Conservation (phyloP, 1,140 invertebrate genomes). For the Dinoponera quadriceps region DNA sequence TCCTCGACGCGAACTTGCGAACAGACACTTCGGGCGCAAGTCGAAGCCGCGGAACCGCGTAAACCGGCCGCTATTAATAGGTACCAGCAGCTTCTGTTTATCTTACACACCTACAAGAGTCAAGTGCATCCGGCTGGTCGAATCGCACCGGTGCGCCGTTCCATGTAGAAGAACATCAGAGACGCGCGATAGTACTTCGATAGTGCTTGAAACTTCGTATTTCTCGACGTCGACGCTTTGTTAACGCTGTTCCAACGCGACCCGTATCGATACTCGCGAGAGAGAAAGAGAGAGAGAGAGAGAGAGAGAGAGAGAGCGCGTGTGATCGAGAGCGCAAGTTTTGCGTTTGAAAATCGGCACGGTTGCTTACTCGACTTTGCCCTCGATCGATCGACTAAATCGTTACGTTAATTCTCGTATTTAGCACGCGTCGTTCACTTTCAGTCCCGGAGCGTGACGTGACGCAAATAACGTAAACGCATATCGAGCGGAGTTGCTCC, state of each 20-base stretch:
- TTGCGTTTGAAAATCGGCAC: not conserved
- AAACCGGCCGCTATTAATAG: slow-evolving; percentile 73
- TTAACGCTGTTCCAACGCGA: not conserved
- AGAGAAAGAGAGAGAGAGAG: not conserved
- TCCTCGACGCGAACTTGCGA: slow-evolving; percentile 48
- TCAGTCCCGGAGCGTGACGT: not conserved
- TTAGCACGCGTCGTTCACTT: slow-evolving; percentile 10
- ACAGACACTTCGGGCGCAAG: slow-evolving; percentile 14
- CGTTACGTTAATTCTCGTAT: not conserved
- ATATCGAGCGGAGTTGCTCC: not conserved
- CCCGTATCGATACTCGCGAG: not conserved
- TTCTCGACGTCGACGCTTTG: not conserved
- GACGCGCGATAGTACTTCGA: not conserved
- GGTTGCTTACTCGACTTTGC: not conserved
- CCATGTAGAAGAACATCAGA: not conserved
- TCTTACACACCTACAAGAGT: slow-evolving; percentile 70
- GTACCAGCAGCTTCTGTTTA: slow-evolving; percentile 73
- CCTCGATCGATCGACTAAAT: not conserved
- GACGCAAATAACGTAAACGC: slow-evolving; percentile 1
- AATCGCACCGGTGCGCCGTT: not conserved
- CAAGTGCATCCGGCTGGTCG: slow-evolving; percentile 66
- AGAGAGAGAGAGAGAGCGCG: no score
- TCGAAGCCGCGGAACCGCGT: slow-evolving; percentile 35
- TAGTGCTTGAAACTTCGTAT: not conserved
- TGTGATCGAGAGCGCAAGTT: not conserved